These are phyloP conservation scores for Eumeta japonica DNA, from an alignment of 1,140 invertebrate genomes.

Conservation along the genomic window DNA sequence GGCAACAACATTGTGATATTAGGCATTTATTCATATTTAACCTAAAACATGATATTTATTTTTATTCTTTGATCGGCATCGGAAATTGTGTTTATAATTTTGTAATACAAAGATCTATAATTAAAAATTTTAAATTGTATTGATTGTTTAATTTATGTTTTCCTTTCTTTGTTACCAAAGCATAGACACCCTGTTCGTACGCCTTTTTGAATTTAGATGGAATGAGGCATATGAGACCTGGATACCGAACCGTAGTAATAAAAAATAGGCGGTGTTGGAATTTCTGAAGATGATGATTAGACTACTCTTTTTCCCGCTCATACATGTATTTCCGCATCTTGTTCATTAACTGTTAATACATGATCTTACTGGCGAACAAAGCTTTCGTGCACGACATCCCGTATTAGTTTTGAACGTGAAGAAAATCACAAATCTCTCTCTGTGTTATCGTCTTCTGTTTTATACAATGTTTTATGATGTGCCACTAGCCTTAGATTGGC, in stretches of 20 bases:
- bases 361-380: conserved; percentile 36
- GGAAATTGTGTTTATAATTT: no score
- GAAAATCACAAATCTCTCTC: conserved; percentile 46
- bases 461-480: conserved; percentile 26
- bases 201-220: conserved; percentile 58
- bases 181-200: conserved; percentile 68
- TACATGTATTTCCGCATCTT: conserved; percentile 22
- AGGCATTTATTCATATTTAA: no score
- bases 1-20: no score
- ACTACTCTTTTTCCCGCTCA: conserved; percentile 23
- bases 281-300: conserved; percentile 51
- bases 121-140: conserved; percentile 47
- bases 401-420: conserved; percentile 20
- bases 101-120: no score
- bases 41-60: no score
- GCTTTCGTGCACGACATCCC: conserved; percentile 30
- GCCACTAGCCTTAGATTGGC: conserved; percentile 34
- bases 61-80: no score
- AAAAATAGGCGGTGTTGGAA: conserved; percentile 65
- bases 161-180: conserved; percentile 54
- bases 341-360: conserved; percentile 53
- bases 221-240: conserved; percentile 37
- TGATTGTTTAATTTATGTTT: conserved; percentile 26
- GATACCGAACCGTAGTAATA: conserved; percentile 62
- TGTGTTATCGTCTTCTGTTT: conserved; percentile 15